Percentiles rank a stretch among this genome's conserved stretches.
Conservation (phyloP, 2,797 vertebrate species). For the Acrocephalus scirpaceus region DNA sequence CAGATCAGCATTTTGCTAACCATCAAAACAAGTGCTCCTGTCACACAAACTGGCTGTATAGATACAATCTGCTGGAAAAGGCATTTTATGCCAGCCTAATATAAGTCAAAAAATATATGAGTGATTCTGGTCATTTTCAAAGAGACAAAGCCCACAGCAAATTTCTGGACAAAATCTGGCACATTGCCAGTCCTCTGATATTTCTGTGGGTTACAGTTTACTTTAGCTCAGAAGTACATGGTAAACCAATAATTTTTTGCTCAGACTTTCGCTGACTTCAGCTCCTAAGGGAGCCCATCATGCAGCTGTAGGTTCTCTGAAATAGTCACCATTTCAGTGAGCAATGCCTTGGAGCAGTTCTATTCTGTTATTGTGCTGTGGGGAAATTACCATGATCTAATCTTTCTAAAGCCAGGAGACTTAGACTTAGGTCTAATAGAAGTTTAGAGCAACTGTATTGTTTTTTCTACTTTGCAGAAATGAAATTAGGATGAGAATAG, state of each 20-base stretch:
- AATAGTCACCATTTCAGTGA: neutral
- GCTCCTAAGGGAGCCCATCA: neutral
- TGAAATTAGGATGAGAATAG: neutral
- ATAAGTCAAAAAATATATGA: constrained; percentile 5
- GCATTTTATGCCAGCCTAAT: neutral
- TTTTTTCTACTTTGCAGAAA: neutral
- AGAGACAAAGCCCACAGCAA: constrained; percentile 4
- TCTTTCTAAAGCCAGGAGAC: neutral
- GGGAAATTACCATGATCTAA: constrained; percentile 16
- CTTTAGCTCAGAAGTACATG: neutral
- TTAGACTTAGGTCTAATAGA: neutral
- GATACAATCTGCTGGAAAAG: constrained; percentile 25
- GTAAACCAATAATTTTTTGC: neutral
- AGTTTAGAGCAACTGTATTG: neutral
- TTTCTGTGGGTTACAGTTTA: constrained; percentile 7
- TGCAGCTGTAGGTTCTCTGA: neutral
- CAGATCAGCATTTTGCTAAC: constrained; percentile 46
- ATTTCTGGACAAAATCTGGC: constrained; percentile 9
- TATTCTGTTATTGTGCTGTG: neutral
- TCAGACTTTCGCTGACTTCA: constrained; percentile 7
- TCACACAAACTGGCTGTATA: constrained; percentile 2
- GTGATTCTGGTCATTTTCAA: neutral
- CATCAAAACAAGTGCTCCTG: constrained; percentile 27
- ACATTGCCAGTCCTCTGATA: neutral
- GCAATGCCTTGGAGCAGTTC: neutral